phyloP scores from a whole-genome alignment of 2,888 invertebrate species.

The Troides aeacus region DNA sequence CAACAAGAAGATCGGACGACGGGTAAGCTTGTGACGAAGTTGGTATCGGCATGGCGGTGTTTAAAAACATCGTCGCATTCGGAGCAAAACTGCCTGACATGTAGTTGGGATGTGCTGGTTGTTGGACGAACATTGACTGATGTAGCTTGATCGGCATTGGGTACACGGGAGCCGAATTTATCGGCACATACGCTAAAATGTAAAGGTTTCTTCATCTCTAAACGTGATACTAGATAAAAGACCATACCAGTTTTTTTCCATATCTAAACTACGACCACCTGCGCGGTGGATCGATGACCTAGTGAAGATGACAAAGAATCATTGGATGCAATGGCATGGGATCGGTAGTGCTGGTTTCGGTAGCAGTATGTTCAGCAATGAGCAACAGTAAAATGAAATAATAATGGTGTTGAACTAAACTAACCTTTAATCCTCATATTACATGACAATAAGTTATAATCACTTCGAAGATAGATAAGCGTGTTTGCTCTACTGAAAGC shows the following conservation, averaged over 20 bases:
- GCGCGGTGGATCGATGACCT: too few species aligned
- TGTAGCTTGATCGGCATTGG: not conserved
- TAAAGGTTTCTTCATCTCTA: not conserved
- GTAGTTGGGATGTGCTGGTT: not conserved
- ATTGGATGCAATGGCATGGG: not conserved
- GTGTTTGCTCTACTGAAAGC: too few species aligned
- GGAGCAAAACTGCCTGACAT: not conserved
- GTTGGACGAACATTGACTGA: slow-evolving; percentile 15
- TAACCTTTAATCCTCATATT: too few species aligned
- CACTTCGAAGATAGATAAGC: too few species aligned
- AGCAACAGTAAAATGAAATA: too few species aligned
- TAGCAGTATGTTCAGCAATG: too few species aligned
- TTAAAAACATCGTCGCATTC: slow-evolving; percentile 32
- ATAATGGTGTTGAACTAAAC: too few species aligned
- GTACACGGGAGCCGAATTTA: not conserved
- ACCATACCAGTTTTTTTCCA: too few species aligned
- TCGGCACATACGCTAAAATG: slow-evolving; percentile 5
- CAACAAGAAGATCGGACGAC: slow-evolving; percentile 53
- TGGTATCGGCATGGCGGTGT: slow-evolving; percentile 30
- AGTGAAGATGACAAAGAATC: too few species aligned
- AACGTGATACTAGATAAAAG: not conserved
- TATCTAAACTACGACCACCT: too few species aligned
- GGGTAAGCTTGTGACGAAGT: slow-evolving; percentile 45
- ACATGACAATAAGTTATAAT: too few species aligned
- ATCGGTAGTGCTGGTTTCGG: too few species aligned